These are phyloP conservation scores for Nemopilema nomurai DNA, from an alignment of 30 jellyfish, hydroid and myxozoan species.

Conservation along the genomic window DNA sequence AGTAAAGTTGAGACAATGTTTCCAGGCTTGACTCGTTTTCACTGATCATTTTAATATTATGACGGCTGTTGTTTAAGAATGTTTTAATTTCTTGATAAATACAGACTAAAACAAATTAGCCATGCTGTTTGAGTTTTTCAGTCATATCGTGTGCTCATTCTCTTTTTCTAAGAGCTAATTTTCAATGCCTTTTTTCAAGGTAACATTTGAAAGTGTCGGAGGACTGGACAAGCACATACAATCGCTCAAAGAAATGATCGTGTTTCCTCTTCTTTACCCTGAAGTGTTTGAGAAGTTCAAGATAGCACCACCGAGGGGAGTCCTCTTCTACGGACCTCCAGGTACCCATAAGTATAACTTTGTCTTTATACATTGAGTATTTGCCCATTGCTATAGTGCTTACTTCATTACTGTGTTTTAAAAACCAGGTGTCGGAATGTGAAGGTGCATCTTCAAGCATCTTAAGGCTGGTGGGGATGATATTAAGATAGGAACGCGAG, in stretches of 20 bases:
- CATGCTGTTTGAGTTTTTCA: too few species aligned
- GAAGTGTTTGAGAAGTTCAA: conserved; percentile 89
- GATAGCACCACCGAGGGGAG: conserved; percentile 96
- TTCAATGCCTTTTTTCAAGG: conserved; percentile 48
- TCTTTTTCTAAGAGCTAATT: not conserved
- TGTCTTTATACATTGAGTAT: not conserved
- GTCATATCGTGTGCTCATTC: too few species aligned
- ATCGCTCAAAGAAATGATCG: conserved; percentile 93
- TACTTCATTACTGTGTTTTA: not conserved
- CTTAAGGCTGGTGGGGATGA: too few species aligned
- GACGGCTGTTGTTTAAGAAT: too few species aligned
- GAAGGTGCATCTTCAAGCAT: too few species aligned
- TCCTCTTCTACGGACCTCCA: conserved; percentile 97
- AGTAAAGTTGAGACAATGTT: too few species aligned
- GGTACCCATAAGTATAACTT: conserved; percentile 28
- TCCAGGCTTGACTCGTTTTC: too few species aligned
- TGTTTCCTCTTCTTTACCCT: conserved; percentile 93
- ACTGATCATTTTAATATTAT: too few species aligned
- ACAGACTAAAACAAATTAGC: not conserved
- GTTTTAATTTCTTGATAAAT: too few species aligned
- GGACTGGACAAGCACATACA: conserved; percentile 88
- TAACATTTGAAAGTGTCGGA: conserved; percentile 87
- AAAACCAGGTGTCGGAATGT: too few species aligned
- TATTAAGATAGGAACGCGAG: too few species aligned
- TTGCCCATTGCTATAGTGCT: not conserved